Base-by-base conservation (phyloP, 2,113 vertebrate genomes). In the Nesospiza acunhae region DNA sequence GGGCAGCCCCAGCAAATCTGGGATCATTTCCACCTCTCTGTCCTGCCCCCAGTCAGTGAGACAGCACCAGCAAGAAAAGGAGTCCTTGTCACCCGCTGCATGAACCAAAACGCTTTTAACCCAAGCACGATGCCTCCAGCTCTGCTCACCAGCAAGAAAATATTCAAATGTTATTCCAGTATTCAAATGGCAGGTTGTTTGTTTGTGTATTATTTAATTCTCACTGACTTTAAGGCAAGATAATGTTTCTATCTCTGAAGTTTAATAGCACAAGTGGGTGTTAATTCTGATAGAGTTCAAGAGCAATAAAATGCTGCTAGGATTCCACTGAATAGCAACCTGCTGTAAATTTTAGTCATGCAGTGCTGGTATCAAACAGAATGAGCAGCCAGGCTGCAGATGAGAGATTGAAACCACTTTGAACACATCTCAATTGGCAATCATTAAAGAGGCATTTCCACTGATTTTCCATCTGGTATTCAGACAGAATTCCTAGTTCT, bases 391-490 rank as follows among this genome's bases (percentile, higher is more conserved):
- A 84, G 64, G 91, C 91, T 97, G 69, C 77, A 96, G 67, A 95
- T 68, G 90, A 97, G 96, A 91, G 60, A 91, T 76, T 68, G 88
- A 97, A 87, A 72, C 59, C 70, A 52, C 59, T 94, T 90, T 91
- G 90, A 97, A 93, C 82, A 95, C 67, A 55, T 96, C 96, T 97
- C 92, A 97, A 84, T 63, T 90, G 69, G 39, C 73, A 94, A 93
- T 97, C 96, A 97, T 96, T 93, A 92, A 53, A 91, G 87, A 69
- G 89, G 52, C 37, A 84, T 66, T 95, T 92, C 93, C 76, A 95
- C 91, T 96, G 89, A 97, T 94, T 97, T 94, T 94, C 49, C 63
- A 93, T 93, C 72, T 94, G 58, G 49, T 89, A 88, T 86, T 96
- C 81, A 67, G 46, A 91, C 50, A 90, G 86, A 97, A 97, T 96